These are phyloP conservation scores for Battus philenor DNA, from an alignment of 1,140 invertebrate species.

Conservation along the genomic window DNA sequence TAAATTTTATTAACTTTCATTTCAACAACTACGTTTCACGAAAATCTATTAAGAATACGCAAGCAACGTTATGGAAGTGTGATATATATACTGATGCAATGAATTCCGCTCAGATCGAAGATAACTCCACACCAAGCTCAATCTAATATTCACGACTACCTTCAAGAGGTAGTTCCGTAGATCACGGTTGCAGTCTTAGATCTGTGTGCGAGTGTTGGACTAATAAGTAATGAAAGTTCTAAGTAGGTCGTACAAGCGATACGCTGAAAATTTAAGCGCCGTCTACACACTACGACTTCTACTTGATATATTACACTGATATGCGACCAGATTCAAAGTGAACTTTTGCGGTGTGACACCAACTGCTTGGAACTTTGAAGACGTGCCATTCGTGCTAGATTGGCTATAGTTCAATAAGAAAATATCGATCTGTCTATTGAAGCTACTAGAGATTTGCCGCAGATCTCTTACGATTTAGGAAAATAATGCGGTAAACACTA, in stretches of 20 bases:
- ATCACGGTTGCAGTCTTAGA: no score
- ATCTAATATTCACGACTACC: background rate
- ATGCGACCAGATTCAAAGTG: conserved; percentile 34
- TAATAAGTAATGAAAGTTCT: no score
- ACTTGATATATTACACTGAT: conserved; percentile 34
- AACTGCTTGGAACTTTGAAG: conserved; percentile 18
- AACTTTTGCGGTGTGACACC: conserved; percentile 1
- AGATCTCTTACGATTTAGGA: conserved; percentile 34
- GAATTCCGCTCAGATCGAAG: background rate
- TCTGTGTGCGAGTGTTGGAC: no score
- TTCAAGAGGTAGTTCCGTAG: no score
- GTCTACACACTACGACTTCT: conserved; percentile 26
- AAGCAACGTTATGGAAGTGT: conserved; percentile 9
- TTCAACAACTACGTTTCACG: conserved; percentile 12
- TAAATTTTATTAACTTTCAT: background rate
- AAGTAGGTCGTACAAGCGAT: conserved; percentile 17
- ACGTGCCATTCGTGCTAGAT: conserved; percentile 26
- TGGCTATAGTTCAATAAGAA: conserved; percentile 53
- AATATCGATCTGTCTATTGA: conserved; percentile 49
- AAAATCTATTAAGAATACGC: conserved; percentile 7
- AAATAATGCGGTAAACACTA: conserved; percentile 61
- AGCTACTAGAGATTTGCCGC: conserved; percentile 29
- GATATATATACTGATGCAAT: conserved; percentile 1
- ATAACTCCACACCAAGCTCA: conserved; percentile 4
- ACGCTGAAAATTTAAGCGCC: conserved; percentile 31